Conservation (phyloP, 1,140 invertebrate genomes). For the Nautilus pompilius region DNA sequence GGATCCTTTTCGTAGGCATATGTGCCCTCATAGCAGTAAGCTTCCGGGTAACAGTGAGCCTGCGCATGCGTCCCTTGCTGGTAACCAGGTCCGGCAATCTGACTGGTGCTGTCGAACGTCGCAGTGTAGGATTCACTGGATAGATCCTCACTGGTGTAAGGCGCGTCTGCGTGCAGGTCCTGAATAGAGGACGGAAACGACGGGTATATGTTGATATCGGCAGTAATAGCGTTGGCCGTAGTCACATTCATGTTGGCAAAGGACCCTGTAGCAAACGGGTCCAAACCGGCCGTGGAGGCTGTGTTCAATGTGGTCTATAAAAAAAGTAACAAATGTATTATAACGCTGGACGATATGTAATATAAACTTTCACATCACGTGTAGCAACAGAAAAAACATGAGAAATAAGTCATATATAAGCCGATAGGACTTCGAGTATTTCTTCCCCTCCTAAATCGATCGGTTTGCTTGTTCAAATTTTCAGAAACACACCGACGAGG, state of each 20-base stretch:
- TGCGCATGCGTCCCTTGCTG: constrained; percentile 6
- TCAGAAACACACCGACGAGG: too few species aligned
- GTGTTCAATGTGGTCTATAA: constrained; percentile 6
- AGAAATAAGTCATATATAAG: not conserved
- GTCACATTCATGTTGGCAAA: constrained; percentile 2
- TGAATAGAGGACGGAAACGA: constrained; percentile 27
- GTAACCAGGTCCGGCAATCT: constrained; percentile 9
- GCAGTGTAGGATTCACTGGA: constrained; percentile 24
- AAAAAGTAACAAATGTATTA: not conserved
- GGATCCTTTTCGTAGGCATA: constrained; percentile 31
- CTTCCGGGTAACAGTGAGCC: constrained; percentile 19
- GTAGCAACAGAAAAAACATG: not conserved
- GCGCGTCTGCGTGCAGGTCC: constrained; percentile 30
- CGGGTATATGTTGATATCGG: constrained; percentile 6
- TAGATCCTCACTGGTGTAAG: constrained; percentile 20
- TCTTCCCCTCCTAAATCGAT: too few species aligned
- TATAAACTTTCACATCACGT: not conserved
- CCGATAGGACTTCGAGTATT: too few species aligned
- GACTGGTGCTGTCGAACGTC: constrained; percentile 2
- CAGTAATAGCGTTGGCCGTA: not conserved
- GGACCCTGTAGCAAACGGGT: not conserved
- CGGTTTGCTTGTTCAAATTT: too few species aligned
- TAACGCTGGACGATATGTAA: not conserved
- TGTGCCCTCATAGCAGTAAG: constrained; percentile 36
- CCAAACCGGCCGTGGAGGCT: not conserved